A percentile compares a stretch with the other conserved stretches of the same genome.
These are phyloP conservation scores for Euplagia quadripunctaria DNA, from an alignment of 2,888 invertebrate genomes.

Conservation along the genomic window DNA sequence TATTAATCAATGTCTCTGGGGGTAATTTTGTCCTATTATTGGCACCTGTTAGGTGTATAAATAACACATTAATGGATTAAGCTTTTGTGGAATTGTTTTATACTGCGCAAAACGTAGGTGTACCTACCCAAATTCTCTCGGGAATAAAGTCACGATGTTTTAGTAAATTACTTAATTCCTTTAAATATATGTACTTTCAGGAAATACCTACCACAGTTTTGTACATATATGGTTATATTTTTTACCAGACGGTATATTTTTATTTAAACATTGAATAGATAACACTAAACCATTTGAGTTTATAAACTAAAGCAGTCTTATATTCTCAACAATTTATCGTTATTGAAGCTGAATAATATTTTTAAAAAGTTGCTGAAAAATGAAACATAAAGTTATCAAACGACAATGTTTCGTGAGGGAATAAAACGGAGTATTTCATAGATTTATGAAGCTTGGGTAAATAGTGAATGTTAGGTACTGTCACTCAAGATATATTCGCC, in stretches of 20 bases:
- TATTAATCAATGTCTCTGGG: conserved; percentile 46
- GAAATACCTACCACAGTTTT: neutral
- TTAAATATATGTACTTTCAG: neutral
- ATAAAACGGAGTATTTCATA: conserved; percentile 29
- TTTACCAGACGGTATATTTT: too few relatives aligned
- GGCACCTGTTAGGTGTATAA: conserved; percentile 11
- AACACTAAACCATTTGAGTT: neutral
- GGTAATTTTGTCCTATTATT: conserved; percentile 37
- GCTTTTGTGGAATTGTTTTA: neutral
- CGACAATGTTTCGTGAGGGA: conserved; percentile 36
- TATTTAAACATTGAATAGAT: neutral
- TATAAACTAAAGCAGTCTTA: neutral
- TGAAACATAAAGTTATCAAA: conserved; percentile 31
- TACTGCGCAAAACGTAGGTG: neutral
- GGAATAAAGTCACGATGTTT: neutral
- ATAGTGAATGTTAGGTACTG: conserved; percentile 33
- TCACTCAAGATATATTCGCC: conserved; percentile 43
- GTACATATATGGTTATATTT: too few relatives aligned
- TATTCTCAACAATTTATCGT: neutral
- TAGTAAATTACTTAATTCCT: neutral
- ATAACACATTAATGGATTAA: conserved; percentile 13
- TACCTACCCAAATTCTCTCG: neutral
- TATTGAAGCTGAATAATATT: neutral
- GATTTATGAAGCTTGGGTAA: conserved; percentile 42
- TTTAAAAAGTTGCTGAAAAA: conserved; percentile 5